A percentile compares a stretch with the other conserved stretches of the same genome.
phyloP scores from a whole-genome alignment of 35 echinoderm and acorn worm genomes.

The Amphiura filiformis region DNA sequence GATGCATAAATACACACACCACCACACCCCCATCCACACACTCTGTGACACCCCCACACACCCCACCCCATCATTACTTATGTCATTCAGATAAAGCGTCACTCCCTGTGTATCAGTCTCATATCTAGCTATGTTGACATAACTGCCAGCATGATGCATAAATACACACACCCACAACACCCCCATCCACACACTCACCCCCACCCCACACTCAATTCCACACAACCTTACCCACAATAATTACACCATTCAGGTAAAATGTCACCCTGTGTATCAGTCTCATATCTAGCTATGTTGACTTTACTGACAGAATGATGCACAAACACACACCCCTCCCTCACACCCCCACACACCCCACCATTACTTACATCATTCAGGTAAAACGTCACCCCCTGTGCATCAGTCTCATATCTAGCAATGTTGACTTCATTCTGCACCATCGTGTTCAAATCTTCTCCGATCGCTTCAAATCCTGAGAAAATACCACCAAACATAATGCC shows the following conservation, averaged over 20 bases:
- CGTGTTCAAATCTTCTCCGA: not conserved
- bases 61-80: not conserved
- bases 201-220: too few relatives aligned
- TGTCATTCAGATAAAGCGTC: slow-evolving; percentile 37
- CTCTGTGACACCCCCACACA: too few relatives aligned
- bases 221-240: not conserved
- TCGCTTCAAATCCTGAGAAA: slow-evolving; percentile 41
- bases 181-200: too few relatives aligned
- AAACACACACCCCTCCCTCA: too few relatives aligned
- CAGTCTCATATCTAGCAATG: slow-evolving; percentile 22
- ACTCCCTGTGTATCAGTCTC: slow-evolving; percentile 25
- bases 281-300: slow-evolving; percentile 16
- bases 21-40: too few relatives aligned
- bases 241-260: slow-evolving; percentile 48
- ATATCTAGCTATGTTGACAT: slow-evolving; percentile 8
- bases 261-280: slow-evolving; percentile 13
- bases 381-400: slow-evolving; percentile 26
- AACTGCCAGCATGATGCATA: too few relatives aligned
- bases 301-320: too few relatives aligned
- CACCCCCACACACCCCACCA: too few relatives aligned
- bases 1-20: too few relatives aligned
- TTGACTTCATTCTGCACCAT: not conserved
- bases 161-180: too few relatives aligned
- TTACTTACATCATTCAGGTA: slow-evolving; percentile 46
- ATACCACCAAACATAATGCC: slow-evolving; percentile 37